phyloP scores from a whole-genome alignment of 53 echinoderm and acorn worm species.

The Mesocentrotus franciscanus region DNA sequence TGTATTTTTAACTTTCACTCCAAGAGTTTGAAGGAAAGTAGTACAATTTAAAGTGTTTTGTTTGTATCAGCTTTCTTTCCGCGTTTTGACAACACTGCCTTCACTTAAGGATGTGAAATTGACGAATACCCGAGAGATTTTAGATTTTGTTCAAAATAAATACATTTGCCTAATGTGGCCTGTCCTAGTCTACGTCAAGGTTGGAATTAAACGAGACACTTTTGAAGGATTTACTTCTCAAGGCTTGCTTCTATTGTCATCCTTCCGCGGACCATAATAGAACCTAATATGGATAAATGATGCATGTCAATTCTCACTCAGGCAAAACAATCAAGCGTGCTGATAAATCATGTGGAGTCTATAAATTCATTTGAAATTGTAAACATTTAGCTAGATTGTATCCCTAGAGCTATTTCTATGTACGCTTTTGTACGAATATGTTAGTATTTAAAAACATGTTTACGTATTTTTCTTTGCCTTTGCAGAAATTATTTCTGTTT shows the following conservation, averaged over 20 bases:
- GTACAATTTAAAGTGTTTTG: background rate
- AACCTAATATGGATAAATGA: conserved; percentile 19
- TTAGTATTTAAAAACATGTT: background rate
- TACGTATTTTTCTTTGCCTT: too few species aligned
- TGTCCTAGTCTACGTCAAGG: background rate
- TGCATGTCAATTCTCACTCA: conserved; percentile 7
- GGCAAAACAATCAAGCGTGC: background rate
- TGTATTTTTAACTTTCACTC: background rate
- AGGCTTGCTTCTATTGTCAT: background rate
- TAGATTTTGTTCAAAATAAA: background rate
- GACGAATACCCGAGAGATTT: background rate
- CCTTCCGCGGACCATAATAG: background rate
- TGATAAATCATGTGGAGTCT: conserved; percentile 9
- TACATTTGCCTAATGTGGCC: background rate
- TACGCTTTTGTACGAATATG: background rate
- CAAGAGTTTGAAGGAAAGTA: background rate
- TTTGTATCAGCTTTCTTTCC: background rate
- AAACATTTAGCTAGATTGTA: conserved; percentile 1
- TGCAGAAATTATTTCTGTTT: too few species aligned
- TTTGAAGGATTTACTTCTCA: conserved; percentile 26
- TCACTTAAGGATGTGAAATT: background rate
- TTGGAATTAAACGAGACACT: conserved; percentile 8
- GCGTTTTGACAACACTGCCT: background rate
- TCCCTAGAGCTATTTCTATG: background rate
- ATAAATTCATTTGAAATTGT: background rate